Evolutionary conservation across 2,888 invertebrate species (phyloP), one percentile per base, ranked within the genome.

Genomic region (Abrostola tripartita): DNA sequence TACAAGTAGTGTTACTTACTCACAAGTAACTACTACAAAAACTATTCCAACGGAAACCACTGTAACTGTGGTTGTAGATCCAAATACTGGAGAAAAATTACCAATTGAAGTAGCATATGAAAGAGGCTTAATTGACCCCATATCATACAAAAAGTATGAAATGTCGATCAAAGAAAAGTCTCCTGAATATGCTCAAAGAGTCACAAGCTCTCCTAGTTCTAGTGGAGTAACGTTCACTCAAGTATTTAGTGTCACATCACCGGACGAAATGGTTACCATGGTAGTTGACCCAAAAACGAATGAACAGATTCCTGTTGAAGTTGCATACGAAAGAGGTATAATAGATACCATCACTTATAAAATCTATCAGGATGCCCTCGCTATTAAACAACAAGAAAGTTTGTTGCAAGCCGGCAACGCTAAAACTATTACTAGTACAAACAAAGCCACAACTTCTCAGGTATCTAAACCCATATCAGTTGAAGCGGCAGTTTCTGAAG

Each of bases 91-190:
- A 1, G 96, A 97, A 85, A 96, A 96, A 81, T 94, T 98, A 70
- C 96, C 97, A 8, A 95, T 97, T 62, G 97, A 97, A 85, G 96
- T 97, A 62, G 98, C 98, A 1, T 79, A 96, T 60, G 95, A 96
- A 82, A 95, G 96, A 69, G 97, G 97, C 5, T 86, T 96, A 52
- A 83, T 87, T 64, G 85, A 88, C 57, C 74, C 81, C 5, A 57
- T 71, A 24, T 81, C 83, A 11, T 95, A 90, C 58, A 90, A 94
- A 68, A 94, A 94, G 79, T 93, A 95, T 71, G 92, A 94, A 79
- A 86, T 93, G 12, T 91, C 93, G 12, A 77, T 88, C 35, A 85
- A 85, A 65, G 87, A 88, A 37, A 83, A 79, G 61, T 82, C 84
- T 44, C 85, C 89, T 35, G 87, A 88, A 63, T 72, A 68, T n/a